These are phyloP conservation scores for Tapirus terrestris DNA, from an alignment of 2,113 vertebrate genomes.

Conservation along the genomic window DNA sequence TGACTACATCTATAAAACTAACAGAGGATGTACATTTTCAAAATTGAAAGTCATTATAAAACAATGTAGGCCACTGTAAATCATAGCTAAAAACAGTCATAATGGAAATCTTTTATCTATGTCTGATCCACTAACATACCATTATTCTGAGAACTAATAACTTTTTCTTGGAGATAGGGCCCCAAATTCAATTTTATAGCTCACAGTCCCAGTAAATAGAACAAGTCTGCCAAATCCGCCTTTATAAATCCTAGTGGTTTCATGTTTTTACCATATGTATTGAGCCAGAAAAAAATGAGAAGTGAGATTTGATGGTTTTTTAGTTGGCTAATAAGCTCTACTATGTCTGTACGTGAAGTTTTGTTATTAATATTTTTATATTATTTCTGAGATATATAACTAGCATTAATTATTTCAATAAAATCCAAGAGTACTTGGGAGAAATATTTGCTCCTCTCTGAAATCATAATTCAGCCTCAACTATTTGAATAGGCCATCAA, in stretches of 20 bases:
- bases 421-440: constrained; percentile 57
- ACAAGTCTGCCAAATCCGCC: constrained; percentile 66
- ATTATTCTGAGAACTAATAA: constrained; percentile 80
- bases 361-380: constrained; percentile 54
- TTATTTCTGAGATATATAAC: constrained; percentile 34
- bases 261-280: constrained; percentile 68
- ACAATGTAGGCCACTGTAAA: constrained; percentile 75
- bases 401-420: constrained; percentile 67
- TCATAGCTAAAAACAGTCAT: constrained; percentile 77
- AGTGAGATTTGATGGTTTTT: constrained; percentile 41
- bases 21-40: constrained; percentile 73
- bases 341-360: not conserved
- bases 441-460: constrained; percentile 60
- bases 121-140: constrained; percentile 69
- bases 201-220: constrained; percentile 67
- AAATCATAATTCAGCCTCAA: constrained; percentile 48
- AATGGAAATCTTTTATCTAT: constrained; percentile 78
- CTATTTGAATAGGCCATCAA: constrained; percentile 56
- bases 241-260: constrained; percentile 72
- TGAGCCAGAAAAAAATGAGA: constrained; percentile 56
- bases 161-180: constrained; percentile 67
- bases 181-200: constrained; percentile 76
- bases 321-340: constrained; percentile 27
- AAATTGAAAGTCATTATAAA: constrained; percentile 81
- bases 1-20: constrained; percentile 74